Evolutionary conservation across 1,140 invertebrate species (phyloP).

Genomic region (Tetramorium simillimum): DNA sequence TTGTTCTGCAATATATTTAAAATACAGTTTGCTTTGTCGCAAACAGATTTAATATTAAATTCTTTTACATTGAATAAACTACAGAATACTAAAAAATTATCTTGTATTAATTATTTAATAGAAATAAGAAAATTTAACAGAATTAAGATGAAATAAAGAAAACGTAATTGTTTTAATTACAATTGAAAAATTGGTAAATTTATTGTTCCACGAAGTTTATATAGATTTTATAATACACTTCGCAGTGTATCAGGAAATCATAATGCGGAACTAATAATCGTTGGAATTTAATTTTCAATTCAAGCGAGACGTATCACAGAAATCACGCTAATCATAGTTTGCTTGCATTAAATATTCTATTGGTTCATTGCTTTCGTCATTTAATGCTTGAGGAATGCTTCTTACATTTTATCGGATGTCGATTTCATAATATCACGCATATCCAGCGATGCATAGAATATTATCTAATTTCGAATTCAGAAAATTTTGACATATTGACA

Average conservation of each 20-base stretch:
- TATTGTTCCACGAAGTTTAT: not conserved
- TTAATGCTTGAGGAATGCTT: constrained; percentile 13
- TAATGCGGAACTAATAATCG: not conserved
- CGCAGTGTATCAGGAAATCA: not conserved
- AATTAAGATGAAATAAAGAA: not conserved
- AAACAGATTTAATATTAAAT: not conserved
- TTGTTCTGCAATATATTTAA: not conserved
- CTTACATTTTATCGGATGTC: not conserved
- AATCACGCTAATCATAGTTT: constrained; percentile 9
- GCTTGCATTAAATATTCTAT: not conserved
- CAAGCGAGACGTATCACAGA: not conserved
- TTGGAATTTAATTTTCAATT: constrained; percentile 14
- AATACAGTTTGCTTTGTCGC: not conserved
- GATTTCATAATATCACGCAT: constrained; percentile 3
- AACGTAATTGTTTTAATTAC: not conserved
- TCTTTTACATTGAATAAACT: not conserved
- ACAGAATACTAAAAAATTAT: not conserved
- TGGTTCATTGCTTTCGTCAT: not conserved
- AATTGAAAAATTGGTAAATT: not conserved
- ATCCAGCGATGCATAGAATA: not conserved
- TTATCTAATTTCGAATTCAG: not conserved
- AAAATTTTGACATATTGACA: not conserved
- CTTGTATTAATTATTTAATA: not conserved
- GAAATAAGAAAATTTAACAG: not conserved
- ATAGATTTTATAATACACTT: not conserved